Conservation (phyloP, 1,140 invertebrate genomes). For the Drosophila subpulchrella region DNA sequence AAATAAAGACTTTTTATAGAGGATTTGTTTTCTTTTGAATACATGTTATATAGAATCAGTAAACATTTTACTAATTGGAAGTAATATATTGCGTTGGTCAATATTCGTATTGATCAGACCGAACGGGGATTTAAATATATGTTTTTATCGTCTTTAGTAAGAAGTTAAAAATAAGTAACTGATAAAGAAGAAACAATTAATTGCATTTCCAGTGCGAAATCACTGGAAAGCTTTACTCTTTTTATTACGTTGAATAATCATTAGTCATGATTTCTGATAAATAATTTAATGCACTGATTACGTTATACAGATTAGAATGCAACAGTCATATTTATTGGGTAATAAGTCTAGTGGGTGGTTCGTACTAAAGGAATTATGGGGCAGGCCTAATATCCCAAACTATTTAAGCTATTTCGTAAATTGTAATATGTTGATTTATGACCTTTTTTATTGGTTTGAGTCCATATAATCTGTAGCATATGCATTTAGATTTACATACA, state of each 20-base stretch:
- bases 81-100: too few species aligned
- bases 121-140: too few species aligned
- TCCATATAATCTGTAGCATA: not conserved
- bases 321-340: not conserved
- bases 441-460: not conserved
- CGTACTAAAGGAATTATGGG: not conserved
- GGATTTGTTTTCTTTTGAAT: too few species aligned
- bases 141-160: too few species aligned
- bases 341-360: not conserved
- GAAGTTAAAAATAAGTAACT: not conserved
- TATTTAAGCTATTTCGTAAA: not conserved
- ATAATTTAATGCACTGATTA: slow-evolving; percentile 86
- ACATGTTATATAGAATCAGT: too few species aligned
- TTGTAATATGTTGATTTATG: not conserved
- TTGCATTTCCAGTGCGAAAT: not conserved
- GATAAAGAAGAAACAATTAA: not conserved
- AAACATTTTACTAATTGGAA: too few species aligned
- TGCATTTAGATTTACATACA: slow-evolving; percentile 6
- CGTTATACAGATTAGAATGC: slow-evolving; percentile 91
- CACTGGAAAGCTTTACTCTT: not conserved
- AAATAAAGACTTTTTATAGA: too few species aligned
- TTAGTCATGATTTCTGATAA: not conserved
- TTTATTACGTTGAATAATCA: not conserved
- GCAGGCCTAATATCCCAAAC: not conserved
- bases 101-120: too few species aligned